Evolutionary conservation across 2,888 invertebrate species (phyloP).

Genomic region (Lutraria lutraria): DNA sequence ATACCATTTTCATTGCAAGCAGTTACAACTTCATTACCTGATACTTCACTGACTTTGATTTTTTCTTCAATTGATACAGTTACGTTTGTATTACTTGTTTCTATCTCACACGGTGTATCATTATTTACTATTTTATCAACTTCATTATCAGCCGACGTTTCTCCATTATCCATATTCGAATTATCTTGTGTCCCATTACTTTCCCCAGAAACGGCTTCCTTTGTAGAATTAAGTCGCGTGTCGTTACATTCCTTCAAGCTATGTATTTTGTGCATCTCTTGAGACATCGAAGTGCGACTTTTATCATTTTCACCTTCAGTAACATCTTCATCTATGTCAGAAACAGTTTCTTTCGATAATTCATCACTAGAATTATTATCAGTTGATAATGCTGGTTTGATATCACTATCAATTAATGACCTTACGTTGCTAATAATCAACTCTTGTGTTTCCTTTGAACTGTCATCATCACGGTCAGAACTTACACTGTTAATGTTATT

Average conservation of each 20-base stretch:
- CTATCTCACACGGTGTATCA: not conserved
- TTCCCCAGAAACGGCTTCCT: not conserved
- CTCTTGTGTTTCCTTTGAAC: not conserved
- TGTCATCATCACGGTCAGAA: not conserved
- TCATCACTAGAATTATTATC: not conserved
- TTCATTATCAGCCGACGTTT: not conserved
- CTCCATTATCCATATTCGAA: not conserved
- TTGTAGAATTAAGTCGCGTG: not conserved
- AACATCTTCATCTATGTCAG: not conserved
- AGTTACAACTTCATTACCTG: not conserved
- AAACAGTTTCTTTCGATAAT: not conserved
- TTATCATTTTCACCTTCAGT: not conserved
- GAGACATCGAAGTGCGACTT: too few relatives aligned
- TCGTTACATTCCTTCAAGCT: not conserved
- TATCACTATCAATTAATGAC: not conserved
- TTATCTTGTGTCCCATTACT: not conserved
- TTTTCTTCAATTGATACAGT: not conserved
- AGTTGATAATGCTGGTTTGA: not conserved
- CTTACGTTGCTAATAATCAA: constrained; percentile 26
- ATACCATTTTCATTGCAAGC: not conserved
- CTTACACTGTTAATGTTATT: not conserved
- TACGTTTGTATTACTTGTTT: not conserved
- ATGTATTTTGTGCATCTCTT: not conserved
- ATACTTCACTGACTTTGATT: not conserved
- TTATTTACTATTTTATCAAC: not conserved